Evolutionary conservation across 2,113 vertebrate species (phyloP), one percentile per base, ranked within the genome.

Genomic region (Stegastes partitus): DNA sequence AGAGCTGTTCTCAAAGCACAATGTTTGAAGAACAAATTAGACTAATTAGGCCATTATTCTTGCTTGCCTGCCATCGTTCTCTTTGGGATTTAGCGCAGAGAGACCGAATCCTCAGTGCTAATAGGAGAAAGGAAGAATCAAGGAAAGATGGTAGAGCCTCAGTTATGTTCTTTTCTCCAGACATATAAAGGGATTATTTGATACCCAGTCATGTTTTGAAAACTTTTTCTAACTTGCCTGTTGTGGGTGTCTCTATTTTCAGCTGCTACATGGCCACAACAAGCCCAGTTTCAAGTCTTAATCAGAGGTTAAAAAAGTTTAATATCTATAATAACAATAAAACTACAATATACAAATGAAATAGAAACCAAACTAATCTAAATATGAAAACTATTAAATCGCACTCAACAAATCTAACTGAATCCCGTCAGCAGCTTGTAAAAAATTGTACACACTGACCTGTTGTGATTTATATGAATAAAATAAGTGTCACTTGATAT

Each of bases 401-500:
- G 14, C 15, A 63, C 0, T 2, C 4, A 21, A 0, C 15, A 34
- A 1, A 42, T 62, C 9, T 23, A 19, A 22, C 1, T 51, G 11
- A 53, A 22, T 56, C 2, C 14, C 22, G 11, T 3, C 34, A 80
- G 21, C 22, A 37, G 4, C 2, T 49, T 22, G 18, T 22, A 57
- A 66, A 0, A 82, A 34, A 16, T 62, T 0, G 10, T 3, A 74
- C 28, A 67, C 28, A 50, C 39, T 22, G 2, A 59, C 10, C 15
- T 34, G 1, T 59, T 66, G 12, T 42, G 0, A 62, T 53, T 73
- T 18, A 58, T 51, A 51, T 4, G 4, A 65, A 76, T 69, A 73
- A 76, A 81, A 63, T 47, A 53, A 65, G 19, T 62, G 81, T 77
- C 68, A 80, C 44, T 80, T 72, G 83, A 85, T 86, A 83, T 76